Evolutionary conservation across 2,113 vertebrate species (phyloP).

Genomic region (Alces alces): DNA sequence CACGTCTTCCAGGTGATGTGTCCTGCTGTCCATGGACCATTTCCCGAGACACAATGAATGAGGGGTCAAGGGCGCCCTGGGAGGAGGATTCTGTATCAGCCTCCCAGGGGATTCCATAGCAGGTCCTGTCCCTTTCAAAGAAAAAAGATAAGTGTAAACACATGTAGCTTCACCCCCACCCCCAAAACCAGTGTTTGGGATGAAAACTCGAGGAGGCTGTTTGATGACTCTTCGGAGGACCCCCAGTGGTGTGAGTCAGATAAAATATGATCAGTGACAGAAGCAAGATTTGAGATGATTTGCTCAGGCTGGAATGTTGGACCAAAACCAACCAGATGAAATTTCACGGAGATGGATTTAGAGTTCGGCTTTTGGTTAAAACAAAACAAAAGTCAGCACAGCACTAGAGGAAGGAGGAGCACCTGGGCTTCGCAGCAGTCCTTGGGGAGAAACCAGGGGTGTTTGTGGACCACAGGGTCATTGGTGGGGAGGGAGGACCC

Average conservation of each 20-base stretch:
- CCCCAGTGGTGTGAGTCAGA: not conserved
- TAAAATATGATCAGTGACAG: not conserved
- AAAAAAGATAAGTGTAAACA: accelerated
- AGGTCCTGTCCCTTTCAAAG: not conserved
- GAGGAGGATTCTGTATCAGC: not conserved
- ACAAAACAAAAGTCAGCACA: not conserved
- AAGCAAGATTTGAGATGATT: not conserved
- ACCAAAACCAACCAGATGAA: not conserved
- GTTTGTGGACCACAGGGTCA: not conserved
- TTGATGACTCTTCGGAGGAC: not conserved
- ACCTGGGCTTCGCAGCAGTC: accelerated
- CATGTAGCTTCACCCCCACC: accelerated
- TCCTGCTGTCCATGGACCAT: accelerated
- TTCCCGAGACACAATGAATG: not conserved
- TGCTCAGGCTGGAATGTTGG: constrained; percentile 6
- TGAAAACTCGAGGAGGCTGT: not conserved
- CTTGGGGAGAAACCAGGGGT: not conserved
- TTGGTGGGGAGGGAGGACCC: accelerated
- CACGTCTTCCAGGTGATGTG: not conserved
- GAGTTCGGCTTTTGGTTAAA: constrained; percentile 28
- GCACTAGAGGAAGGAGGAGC: accelerated
- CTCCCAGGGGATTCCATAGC: not conserved
- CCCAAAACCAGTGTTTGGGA: not conserved
- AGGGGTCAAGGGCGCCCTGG: accelerated
- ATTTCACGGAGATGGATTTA: not conserved